A percentile compares a stretch with the other conserved stretches of the same genome.
These are phyloP conservation scores for Drosophila nikananu DNA, from an alignment of 1,140 invertebrate genomes.

Conservation along the genomic window DNA sequence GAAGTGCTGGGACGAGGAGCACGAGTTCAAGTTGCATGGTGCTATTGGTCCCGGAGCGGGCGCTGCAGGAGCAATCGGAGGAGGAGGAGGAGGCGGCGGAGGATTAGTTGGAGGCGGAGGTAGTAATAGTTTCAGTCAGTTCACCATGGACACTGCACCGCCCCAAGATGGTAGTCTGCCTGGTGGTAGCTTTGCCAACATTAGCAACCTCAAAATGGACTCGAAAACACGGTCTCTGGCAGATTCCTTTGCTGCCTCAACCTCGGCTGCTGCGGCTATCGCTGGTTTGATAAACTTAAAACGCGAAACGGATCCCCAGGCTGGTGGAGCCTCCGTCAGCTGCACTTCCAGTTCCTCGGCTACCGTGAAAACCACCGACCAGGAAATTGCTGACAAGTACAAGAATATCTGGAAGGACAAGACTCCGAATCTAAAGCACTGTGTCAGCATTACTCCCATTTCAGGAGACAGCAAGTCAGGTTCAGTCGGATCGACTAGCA, in stretches of 20 bases:
- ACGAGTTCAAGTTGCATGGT: conserved; percentile 86
- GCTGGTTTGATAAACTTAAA: conserved; percentile 69
- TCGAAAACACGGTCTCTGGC: conserved; percentile 64
- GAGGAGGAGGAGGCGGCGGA: conserved; percentile 33
- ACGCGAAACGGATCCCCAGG: conserved; percentile 69
- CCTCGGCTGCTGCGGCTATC: conserved; percentile 69
- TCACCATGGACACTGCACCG: conserved; percentile 50
- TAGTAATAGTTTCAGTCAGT: conserved; percentile 53
- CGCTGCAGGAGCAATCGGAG: conserved; percentile 73
- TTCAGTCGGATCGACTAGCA: conserved; percentile 1
- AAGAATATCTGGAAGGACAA: conserved; percentile 85
- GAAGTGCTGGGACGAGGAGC: conserved; percentile 88
- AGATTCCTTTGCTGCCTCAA: conserved; percentile 68
- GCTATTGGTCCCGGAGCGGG: conserved; percentile 85
- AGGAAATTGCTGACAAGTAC: conserved; percentile 81
- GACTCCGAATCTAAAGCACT: conserved; percentile 72
- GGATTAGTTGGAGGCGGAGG: conserved; percentile 30
- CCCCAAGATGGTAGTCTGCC: conserved; percentile 36
- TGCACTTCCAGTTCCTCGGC: background rate
- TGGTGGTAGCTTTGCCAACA: conserved; percentile 49
- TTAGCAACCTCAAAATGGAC: conserved; percentile 63
- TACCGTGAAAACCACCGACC: conserved; percentile 49
- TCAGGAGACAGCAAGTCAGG: conserved; percentile 55
- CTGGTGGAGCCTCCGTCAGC: conserved; percentile 3
- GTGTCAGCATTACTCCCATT: conserved; percentile 79